Evolutionary conservation across 2,797 vertebrate species (phyloP).

Genomic region (Malacoraja senta): DNA sequence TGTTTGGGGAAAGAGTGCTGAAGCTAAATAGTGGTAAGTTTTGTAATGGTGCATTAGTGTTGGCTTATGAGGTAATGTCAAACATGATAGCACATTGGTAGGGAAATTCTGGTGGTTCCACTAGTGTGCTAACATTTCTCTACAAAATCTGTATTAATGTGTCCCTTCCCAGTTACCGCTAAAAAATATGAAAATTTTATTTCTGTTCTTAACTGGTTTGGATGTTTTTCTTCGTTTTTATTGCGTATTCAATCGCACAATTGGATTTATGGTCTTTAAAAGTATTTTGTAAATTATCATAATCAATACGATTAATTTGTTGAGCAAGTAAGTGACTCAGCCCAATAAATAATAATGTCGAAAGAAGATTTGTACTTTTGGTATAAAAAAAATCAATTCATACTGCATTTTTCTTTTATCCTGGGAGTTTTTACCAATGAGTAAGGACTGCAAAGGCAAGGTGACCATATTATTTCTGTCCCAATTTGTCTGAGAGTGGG

Average conservation of each 20-base stretch:
- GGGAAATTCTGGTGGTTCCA: no score
- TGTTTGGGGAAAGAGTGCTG: no score
- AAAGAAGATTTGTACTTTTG: not conserved
- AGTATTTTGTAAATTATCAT: not conserved
- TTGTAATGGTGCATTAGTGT: no score
- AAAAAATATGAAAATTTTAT: not conserved
- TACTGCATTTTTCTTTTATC: not conserved
- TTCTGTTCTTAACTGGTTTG: not conserved
- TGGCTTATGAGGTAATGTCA: no score
- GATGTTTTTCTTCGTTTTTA: not conserved
- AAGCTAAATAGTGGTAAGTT: no score
- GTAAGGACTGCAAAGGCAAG: not conserved
- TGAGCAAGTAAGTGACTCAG: not conserved
- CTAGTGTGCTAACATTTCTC: no score
- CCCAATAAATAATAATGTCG: not conserved
- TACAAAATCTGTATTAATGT: no score
- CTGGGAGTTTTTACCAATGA: not conserved
- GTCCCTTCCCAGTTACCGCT: not conserved
- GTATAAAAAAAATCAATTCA: not conserved
- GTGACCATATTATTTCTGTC: not conserved
- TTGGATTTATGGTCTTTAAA: not conserved
- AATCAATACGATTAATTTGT: not conserved
- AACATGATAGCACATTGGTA: no score
- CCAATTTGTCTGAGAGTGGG: not conserved
- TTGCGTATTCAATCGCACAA: not conserved